Evolutionary conservation across 2,113 vertebrate genomes (phyloP), one percentile per base, ranked within the genome.

Genomic region (Channa argus): DNA sequence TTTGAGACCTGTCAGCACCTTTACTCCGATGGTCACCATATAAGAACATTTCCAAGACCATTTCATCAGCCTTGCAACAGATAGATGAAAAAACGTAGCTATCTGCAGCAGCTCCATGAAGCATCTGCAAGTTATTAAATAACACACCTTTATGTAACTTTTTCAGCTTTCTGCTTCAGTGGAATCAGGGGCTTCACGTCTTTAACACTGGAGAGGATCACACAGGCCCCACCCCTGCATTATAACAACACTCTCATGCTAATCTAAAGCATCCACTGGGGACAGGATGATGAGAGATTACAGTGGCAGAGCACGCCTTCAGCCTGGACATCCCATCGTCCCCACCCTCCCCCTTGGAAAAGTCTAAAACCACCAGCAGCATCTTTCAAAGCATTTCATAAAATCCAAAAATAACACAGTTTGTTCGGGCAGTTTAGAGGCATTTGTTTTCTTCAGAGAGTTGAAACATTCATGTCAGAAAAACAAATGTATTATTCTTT

Each of bases 221-320:
- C 68, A 74, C 49, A 61, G 66, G 64, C 52, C 66, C 62, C 41
- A 38, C 43, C 59, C 37, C 11, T 61, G 10, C 56, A 14, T 59
- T 43, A 72, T 63, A 50, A 58, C 43, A 46, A 50, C 44, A 43
- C 38, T 62, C 44, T 69, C 63, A 50, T 71, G 55, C 63, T 88
- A 80, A 91, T 90, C 81, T 83, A 66, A 55, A 85, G 65, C 49
- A 45, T 72, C 71, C 79, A 83, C 59, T 24, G 56, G 13, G 54
- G 61, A 56, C 61, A 59, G 74, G 69, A 83, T 74, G 83, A 88
- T 78, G 71, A 71, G 65, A 71, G 81, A 89, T 88, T 87, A 86
- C 45, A 71, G 70, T 6, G 0, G 44, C 63, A 66, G 12, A 72
- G n/a, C 6, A 67, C 0, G 50, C 36, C 69, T 62, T 56, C 39